Percentiles rank a stretch among this genome's conserved stretches.
These are phyloP conservation scores for Strix aluco DNA, from an alignment of 2,113 vertebrate genomes.

Conservation along the genomic window DNA sequence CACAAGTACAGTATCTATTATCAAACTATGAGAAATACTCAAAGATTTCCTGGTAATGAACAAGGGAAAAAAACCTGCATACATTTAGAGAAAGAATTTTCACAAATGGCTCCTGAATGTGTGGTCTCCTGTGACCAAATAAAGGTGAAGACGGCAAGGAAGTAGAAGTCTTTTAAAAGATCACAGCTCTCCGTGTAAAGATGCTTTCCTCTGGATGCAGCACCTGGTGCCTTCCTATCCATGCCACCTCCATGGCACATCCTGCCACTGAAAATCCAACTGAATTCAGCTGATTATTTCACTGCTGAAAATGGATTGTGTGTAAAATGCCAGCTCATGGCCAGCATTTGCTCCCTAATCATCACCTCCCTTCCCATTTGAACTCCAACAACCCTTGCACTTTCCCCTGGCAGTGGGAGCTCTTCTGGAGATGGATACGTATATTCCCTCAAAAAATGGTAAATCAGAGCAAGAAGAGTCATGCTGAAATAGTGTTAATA, in stretches of 20 bases:
- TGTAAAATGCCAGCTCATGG: background rate
- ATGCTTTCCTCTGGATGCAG: background rate
- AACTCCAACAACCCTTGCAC: background rate
- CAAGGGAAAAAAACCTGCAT: background rate
- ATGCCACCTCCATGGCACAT: background rate
- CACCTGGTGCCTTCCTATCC: background rate
- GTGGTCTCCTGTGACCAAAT: background rate
- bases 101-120: background rate
- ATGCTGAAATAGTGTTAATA: rapidly evolving
- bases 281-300: background rate
- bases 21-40: background rate
- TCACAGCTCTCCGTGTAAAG: background rate
- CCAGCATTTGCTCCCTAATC: background rate
- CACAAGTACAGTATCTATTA: background rate
- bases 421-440: background rate
- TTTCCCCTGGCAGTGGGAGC: background rate
- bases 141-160: background rate
- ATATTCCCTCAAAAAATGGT: background rate
- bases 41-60: background rate
- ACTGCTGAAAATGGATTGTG: background rate
- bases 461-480: background rate
- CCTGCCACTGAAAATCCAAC: background rate
- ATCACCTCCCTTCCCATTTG: background rate
- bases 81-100: background rate
- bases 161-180: background rate